Base-by-base conservation (phyloP, 2,113 vertebrate species). In the Gymnorhina tibicen region DNA sequence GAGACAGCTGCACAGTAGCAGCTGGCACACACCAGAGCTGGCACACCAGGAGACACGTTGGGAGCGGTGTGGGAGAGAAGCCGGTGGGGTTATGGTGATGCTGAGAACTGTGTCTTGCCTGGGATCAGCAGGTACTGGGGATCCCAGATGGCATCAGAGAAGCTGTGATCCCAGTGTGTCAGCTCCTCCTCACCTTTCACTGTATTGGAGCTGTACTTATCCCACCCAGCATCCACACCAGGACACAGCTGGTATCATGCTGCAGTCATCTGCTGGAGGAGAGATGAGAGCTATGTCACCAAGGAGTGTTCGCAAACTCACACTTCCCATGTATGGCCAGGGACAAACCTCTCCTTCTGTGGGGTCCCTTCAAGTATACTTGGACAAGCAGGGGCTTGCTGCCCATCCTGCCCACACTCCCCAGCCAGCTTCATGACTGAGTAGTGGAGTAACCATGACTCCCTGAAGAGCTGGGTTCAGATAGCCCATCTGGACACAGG, bases 201-300 rank as follows among this genome's bases (percentile, higher is more conserved):
- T 59, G 41, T 7, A 80, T 5, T 59, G 26, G 22, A 58, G 47
- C 27, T 3, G 8, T 63, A 32, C 60, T 72, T 70, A 35, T 68
- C 37, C 41, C 28, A 73, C 24, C 23, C 33, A 27, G 19, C 16
- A 75, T 2, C 62, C 53, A 7, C 3, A 41, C 30, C 39, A 64
- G 55, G 32, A 63, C 49, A 67, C 0, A 0, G 53, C 19, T 0
- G 0, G 58, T 35, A 49, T n/a, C 68, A 5, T 10, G 14, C 35
- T 67, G 39, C 28, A 16, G 22, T 19, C 37, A 67, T 16, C 55
- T 4, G 0, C 30, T 15, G 37, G 39, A 86, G n/a, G 30, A 64
- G 24, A 76, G 63, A 56, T 6, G 21, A 67, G 39, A 89, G 52
- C 62, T 53, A 1, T 2, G 1, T 23, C 55, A 37, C 46, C 35